These are phyloP conservation scores for Philopotamus ludificatus DNA, from an alignment of 1,140 invertebrate genomes.

Conservation along the genomic window DNA sequence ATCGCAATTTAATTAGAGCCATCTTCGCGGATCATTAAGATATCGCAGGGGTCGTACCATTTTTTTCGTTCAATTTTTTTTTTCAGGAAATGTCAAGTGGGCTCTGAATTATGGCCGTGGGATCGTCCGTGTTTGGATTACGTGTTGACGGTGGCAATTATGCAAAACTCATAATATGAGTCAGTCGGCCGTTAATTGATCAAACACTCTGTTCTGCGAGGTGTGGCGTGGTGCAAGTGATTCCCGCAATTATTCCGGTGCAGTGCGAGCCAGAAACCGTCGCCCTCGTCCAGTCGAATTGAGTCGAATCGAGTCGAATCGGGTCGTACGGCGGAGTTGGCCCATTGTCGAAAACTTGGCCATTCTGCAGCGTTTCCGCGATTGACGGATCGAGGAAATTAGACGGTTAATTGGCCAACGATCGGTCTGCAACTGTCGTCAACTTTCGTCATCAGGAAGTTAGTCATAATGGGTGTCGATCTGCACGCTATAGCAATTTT, in stretches of 20 bases:
- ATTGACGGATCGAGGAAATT: constrained; percentile 9
- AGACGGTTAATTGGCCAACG: constrained; percentile 1
- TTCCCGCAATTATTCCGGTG: too few species aligned
- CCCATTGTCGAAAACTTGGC: constrained; percentile 10
- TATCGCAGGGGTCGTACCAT: background rate
- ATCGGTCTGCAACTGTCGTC: background rate
- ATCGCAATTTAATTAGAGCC: constrained; percentile 29
- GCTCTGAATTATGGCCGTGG: constrained; percentile 9
- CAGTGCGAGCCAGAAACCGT: background rate
- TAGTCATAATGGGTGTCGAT: background rate
- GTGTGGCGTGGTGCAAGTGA: too few species aligned
- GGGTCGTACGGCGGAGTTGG: background rate
- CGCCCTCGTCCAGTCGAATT: background rate
- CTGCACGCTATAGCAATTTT: background rate
- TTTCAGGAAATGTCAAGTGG: background rate
- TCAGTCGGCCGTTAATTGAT: too few species aligned
- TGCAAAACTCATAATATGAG: too few species aligned
- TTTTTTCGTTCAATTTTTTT: background rate
- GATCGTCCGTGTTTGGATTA: constrained; percentile 12
- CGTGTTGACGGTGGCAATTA: too few species aligned
- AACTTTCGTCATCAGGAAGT: constrained; percentile 6
- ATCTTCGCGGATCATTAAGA: constrained; percentile 24
- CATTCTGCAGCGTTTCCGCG: background rate
- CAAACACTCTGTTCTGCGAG: too few species aligned
- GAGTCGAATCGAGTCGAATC: background rate